Conservation (phyloP, 2,797 vertebrate genomes). For the Meda fulgida region DNA sequence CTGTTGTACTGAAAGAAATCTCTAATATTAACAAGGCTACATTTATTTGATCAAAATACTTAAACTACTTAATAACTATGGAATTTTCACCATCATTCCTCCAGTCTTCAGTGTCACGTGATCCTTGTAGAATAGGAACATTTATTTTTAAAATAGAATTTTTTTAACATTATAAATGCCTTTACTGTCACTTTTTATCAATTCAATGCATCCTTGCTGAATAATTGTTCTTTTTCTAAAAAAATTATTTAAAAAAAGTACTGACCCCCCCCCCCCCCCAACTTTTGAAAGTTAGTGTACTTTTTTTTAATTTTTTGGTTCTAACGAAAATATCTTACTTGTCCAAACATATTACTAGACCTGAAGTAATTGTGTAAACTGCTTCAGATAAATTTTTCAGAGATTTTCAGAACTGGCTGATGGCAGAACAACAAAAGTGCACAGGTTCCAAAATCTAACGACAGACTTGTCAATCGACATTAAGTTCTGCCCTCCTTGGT, state of each 20-base stretch:
- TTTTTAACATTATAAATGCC: background rate
- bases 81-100: background rate
- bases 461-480: background rate
- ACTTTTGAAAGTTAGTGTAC: background rate
- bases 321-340: background rate
- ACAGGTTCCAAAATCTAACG: background rate
- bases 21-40: background rate
- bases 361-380: background rate
- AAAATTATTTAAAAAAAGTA: background rate
- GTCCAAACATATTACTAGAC: background rate
- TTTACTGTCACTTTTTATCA: background rate
- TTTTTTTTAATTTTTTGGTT: background rate
- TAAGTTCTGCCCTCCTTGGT: too few relatives aligned
- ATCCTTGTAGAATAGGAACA: background rate
- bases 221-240: background rate
- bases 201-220: background rate
- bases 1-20: background rate
- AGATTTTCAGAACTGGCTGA: background rate
- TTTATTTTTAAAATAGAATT: too few relatives aligned
- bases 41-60: background rate
- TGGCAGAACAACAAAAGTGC: background rate
- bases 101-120: background rate
- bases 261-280: too few relatives aligned
- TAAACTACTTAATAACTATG: background rate
- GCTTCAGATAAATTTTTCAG: background rate